Evolutionary conservation across 2,113 vertebrate genomes (phyloP), one percentile per base, ranked within the genome.

Genomic region (Phylloscopus whistleri): DNA sequence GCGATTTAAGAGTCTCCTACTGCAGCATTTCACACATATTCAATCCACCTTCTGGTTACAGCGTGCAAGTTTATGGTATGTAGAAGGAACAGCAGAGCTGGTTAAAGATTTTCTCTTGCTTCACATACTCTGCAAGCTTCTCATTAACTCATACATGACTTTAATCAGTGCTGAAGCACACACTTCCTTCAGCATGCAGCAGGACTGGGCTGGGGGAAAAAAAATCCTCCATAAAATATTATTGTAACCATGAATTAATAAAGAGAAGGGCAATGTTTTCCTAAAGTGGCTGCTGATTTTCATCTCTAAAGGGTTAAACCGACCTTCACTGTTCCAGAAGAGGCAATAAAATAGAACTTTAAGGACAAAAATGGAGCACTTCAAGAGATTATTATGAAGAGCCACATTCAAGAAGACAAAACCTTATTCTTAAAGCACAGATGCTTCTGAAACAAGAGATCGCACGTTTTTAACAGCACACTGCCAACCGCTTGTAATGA

Each of bases 21-120:
- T 97, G 94, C 96, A 94, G 91, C 86, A 80, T 91, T 90, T 95
- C 92, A 90, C 92, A 94, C 90, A 52, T 43, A 95, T 55, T 89
- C 84, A 95, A 94, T 94, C 94, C 84, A 95, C 93, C 96, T 97
- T 79, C 95, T 94, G 75, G 86, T 95, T 96, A 86, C 75, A 96
- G 87, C 62, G 80, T 96, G 85, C 94, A 96, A 96, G 69, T 96
- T 94, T 95, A 83, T 95, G 91, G 81, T 90, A 93, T 88, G 89
- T 73, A 82, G 79, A 93, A 60, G 90, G 83, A 96, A 93, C 66
- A 86, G 94, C 85, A 91, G 88, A 96, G 90, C 83, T 96, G 91
- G 93, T 96, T 97, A 93, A 93, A 96, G 95, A 97, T 94, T 96
- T 92, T 96, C 94, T 93, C 63, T 94, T 93, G 95, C 89, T 96